Evolutionary conservation across 2,888 invertebrate genomes (phyloP), one percentile per base, ranked within the genome.

Genomic region (Teleiodes luculella): DNA sequence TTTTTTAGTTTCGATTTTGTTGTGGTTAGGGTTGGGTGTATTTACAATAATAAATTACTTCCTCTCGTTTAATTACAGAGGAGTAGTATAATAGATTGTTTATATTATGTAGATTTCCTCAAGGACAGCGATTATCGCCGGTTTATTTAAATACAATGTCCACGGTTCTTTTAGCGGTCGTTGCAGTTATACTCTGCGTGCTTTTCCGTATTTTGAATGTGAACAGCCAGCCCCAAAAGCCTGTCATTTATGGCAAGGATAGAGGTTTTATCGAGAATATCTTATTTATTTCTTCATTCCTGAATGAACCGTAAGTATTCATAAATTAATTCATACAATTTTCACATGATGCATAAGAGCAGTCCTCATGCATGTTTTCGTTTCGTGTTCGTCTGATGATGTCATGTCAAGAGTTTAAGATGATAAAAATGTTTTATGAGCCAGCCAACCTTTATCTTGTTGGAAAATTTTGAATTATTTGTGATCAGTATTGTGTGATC

Each of bases 171-270:
- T 85, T 96, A 68, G 95, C 95, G 59, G 93, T 94, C 57, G 88
- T 96, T 66, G 96, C 96, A 61, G 95, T 96, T 58, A 94, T 96
- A 70, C 88, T 96, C 59, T 95, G 95, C 84, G 92, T 96, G 71
- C 91, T 96, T 64, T 96, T 96, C 78, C 92, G 96, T 78, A 94
- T 96, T 78, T 85, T 96, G 65, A 96, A 96, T 83, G 95, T 96
- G 59, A 95, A 95, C 83, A 95, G 95, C 74, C 93, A 95, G 76
- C 93, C 96, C 33, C 92, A 94, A 70, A 94, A 93, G 83, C 95
- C 96, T 57, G 91, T 92, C 69, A 91, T 96, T 58, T 93, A 93
- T 83, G 95, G 95, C 78, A 91, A 92, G 74, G 95, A 96, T 83
- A 91, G 91, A 71, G 92, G 91, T 66, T 96, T 96, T 81, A 90